Base-by-base conservation (phyloP, 2,888 invertebrate genomes). In the Drosophila kuntzei region DNA sequence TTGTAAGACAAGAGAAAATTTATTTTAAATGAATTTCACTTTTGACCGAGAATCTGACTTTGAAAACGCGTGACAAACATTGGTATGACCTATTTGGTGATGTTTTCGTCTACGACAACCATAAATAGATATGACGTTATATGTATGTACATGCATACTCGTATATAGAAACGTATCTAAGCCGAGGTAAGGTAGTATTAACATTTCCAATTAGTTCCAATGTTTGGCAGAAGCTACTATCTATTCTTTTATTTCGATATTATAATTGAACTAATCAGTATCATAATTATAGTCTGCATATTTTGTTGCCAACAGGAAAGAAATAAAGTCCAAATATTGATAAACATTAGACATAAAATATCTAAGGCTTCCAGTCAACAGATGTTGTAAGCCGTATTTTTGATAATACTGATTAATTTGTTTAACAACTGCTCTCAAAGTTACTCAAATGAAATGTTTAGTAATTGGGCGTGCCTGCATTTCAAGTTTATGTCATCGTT, bases 51-150 rank as follows among this genome's bases (percentile, higher is more conserved):
- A 64, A 47, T 58, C 60, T 61, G 55, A 44, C 61, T 72, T 63
- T 72, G 60, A 60, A 41, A 64, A 67, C 66, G 63, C 78, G 80
- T 82, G 82, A 82, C 71, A 65, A 75, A 65, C 72, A 70, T 73
- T 43, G 47, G n/a, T 71, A 59, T 59, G 16, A 68, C 67, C 43
- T 36, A 65, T 65, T 79, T 85, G 79, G 77, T 11, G 20, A 16
- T 60, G 60, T 58, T 67, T 65, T 60, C 16, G 25, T 43, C 32
- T 36, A 58, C 44, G 39, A 44, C 41, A 65, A 68, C 80, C 80
- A 27, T 66, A 66, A 65, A 57, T 53, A 62, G 65, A 44, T 55
- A 55, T 68, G 55, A 53, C 59, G 50, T 41, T 51, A 50, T 58
- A 41, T 53, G 20, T 58, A 41, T 53, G 20, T 64, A 20, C n/a